Conservation (phyloP, 2,797 vertebrate species). For the Petrocephalus schoutedeni region DNA sequence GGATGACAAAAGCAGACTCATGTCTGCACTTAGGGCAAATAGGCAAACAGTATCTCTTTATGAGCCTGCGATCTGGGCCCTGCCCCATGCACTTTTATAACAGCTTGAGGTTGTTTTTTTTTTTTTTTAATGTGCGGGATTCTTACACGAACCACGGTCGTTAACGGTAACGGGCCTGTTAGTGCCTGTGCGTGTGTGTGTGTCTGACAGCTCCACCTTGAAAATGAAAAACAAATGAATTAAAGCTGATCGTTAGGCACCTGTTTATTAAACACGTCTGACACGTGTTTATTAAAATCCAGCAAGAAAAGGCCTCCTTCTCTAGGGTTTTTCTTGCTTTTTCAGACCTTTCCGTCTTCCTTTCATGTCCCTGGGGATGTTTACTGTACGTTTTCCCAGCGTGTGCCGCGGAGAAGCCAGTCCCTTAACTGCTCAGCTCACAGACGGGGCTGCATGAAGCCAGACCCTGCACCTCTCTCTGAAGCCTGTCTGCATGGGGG, state of each 20-base stretch:
- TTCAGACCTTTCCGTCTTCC: not conserved
- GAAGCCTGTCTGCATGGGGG: slow-evolving; percentile 30
- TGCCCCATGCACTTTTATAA: not conserved
- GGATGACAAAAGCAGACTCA: not conserved
- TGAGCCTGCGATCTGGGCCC: not conserved
- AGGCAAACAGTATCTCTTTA: not conserved
- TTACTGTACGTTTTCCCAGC: not conserved
- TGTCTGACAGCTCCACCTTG: not conserved
- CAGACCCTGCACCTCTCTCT: not conserved
- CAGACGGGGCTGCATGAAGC: not conserved
- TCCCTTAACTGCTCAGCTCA: not conserved
- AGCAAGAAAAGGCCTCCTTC: not conserved
- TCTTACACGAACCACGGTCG: not conserved
- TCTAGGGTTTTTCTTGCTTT: not conserved
- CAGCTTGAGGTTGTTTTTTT: not conserved
- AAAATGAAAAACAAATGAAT: not conserved
- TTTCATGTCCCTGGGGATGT: not conserved
- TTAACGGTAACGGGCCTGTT: not conserved
- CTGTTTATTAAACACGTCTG: not conserved
- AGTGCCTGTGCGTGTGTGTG: not conserved
- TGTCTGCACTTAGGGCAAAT: not conserved
- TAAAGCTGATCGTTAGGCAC: not conserved
- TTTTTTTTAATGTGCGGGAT: not conserved
- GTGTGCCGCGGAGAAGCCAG: not conserved
- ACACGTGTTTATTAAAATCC: not conserved